These are phyloP conservation scores for Zonotrichia leucophrys DNA, from an alignment of 2,113 vertebrate genomes.

Conservation along the genomic window DNA sequence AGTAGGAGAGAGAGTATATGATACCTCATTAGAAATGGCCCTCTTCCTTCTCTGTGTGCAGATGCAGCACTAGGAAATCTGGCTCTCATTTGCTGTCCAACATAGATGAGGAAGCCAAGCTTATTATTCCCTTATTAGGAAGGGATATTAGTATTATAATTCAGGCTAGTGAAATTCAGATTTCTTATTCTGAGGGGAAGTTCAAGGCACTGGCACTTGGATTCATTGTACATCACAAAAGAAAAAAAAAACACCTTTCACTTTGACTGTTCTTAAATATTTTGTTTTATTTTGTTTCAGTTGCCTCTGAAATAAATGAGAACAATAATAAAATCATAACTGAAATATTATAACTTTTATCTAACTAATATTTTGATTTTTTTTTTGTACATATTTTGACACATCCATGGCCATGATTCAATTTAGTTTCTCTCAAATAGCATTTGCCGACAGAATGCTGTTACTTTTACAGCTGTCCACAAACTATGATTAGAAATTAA, in stretches of 20 bases:
- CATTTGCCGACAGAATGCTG: not conserved
- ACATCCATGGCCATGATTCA: not conserved
- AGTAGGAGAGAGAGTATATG: not conserved
- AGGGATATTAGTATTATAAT: not conserved
- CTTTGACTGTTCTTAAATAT: not conserved
- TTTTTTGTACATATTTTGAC: not conserved
- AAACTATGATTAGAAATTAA: not conserved
- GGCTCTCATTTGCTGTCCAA: not conserved
- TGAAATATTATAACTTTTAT: not conserved
- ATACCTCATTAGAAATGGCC: not conserved
- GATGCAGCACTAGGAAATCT: not conserved
- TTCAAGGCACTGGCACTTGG: not conserved
- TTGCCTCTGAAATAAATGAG: not conserved
- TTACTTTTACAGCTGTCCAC: not conserved
- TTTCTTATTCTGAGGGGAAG: not conserved
- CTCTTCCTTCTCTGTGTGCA: not conserved
- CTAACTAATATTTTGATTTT: not conserved
- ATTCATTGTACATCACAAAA: not conserved
- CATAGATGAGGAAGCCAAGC: not conserved
- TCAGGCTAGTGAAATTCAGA: not conserved
- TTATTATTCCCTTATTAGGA: not conserved
- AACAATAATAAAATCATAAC: not conserved
- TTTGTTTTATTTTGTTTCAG: not conserved
- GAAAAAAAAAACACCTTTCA: not conserved
- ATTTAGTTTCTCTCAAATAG: not conserved